A percentile compares a stretch with the other conserved stretches of the same genome.
These are phyloP conservation scores for Mormyrus lacerda DNA, from an alignment of 2,113 vertebrate species.

Conservation along the genomic window DNA sequence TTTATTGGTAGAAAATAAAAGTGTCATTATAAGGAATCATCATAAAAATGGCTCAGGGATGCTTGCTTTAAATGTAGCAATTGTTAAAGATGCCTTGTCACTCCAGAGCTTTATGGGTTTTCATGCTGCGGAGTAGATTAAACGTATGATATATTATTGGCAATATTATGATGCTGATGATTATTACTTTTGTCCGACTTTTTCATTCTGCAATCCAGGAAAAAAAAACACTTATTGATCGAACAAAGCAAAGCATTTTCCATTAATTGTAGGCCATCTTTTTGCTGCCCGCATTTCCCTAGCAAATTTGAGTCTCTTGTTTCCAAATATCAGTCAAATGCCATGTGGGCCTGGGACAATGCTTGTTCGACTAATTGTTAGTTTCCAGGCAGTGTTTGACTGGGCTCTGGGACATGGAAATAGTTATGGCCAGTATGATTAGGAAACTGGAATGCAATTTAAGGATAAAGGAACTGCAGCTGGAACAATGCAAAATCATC, in stretches of 20 bases:
- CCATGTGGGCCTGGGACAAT: neutral
- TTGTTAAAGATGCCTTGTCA: neutral
- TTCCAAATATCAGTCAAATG: neutral
- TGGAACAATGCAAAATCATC: neutral
- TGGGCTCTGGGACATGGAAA: neutral
- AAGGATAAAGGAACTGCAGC: neutral
- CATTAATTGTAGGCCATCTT: neutral
- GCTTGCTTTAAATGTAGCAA: neutral
- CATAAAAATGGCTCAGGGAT: neutral
- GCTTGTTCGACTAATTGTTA: neutral
- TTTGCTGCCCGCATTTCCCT: neutral
- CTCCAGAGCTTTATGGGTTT: neutral
- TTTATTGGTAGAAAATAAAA: neutral
- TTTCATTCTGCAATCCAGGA: neutral
- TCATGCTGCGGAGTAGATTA: neutral
- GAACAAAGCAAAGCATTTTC: neutral
- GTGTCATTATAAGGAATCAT: neutral
- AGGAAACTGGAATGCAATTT: constrained; percentile 1
- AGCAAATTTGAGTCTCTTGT: neutral
- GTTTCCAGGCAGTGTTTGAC: neutral
- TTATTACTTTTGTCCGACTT: neutral
- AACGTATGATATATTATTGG: neutral
- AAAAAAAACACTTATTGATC: neutral
- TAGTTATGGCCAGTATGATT: neutral
- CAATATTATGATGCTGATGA: neutral